These are phyloP conservation scores for Ditylenchus weischeri DNA, from an alignment of 2,888 invertebrate species.

Conservation along the genomic window DNA sequence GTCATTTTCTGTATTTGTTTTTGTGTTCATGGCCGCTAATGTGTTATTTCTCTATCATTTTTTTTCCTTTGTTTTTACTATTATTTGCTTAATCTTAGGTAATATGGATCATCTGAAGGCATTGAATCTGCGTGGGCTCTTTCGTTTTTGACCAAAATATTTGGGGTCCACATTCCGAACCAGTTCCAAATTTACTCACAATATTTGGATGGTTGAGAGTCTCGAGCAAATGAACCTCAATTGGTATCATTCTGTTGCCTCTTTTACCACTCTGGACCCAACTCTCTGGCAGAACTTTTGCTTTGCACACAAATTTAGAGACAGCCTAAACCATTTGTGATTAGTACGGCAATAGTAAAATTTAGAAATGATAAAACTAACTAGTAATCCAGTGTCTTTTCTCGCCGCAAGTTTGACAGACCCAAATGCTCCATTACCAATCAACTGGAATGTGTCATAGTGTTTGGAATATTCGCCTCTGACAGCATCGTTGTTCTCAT, in stretches of 20 bases:
- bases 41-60: too few relatives aligned
- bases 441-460: slow-evolving; percentile 67
- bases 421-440: slow-evolving; percentile 74
- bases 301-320: slow-evolving; percentile 72
- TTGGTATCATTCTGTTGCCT: slow-evolving; percentile 63
- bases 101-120: too few relatives aligned
- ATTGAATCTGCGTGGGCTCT: too few relatives aligned
- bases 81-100: too few relatives aligned
- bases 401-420: slow-evolving; percentile 71
- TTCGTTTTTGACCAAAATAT: too few relatives aligned
- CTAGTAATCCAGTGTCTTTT: slow-evolving; percentile 66
- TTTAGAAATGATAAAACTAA: slow-evolving; percentile 32
- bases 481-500: slow-evolving; percentile 32
- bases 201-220: slow-evolving; percentile 71
- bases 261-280: slow-evolving; percentile 63
- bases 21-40: too few relatives aligned
- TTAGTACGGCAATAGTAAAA: not conserved
- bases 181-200: slow-evolving; percentile 63
- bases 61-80: too few relatives aligned
- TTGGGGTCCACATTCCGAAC: too few relatives aligned
- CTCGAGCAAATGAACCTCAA: slow-evolving; percentile 70
- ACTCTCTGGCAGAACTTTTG: slow-evolving; percentile 69
- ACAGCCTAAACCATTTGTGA: slow-evolving; percentile 63
- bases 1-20: too few relatives aligned
- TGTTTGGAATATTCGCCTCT: slow-evolving; percentile 64